phyloP scores from a whole-genome alignment of 2,113 vertebrate genomes.

The Ictidomys tridecemlineatus region DNA sequence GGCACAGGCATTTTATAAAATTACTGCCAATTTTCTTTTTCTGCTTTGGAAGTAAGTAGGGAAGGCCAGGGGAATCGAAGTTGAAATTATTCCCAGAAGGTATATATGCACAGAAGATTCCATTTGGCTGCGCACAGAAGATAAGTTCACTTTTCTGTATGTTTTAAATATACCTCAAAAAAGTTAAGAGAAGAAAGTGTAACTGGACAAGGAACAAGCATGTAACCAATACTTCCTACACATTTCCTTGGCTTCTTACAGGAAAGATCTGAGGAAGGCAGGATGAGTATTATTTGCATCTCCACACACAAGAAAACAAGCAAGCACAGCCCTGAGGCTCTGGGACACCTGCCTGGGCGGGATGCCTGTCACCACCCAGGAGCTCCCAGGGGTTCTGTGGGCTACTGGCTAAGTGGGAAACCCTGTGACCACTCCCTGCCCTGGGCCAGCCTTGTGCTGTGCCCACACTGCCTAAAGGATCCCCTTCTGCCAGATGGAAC shows the following conservation, averaged over 20 bases:
- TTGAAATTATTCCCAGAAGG: not conserved
- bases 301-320: not conserved
- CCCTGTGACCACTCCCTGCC: not conserved
- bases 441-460: not conserved
- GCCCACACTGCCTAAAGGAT: not conserved
- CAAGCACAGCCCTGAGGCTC: not conserved
- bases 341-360: not conserved
- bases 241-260: slow-evolving; percentile 1
- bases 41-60: not conserved
- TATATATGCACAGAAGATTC: not conserved
- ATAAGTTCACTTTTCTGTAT: not conserved
- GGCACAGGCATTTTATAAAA: not conserved
- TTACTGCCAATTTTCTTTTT: not conserved
- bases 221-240: not conserved
- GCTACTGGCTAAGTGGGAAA: not conserved
- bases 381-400: not conserved
- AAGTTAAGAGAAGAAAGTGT: not conserved
- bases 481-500: too few species aligned
- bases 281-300: not conserved
- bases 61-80: not conserved
- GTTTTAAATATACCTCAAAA: slow-evolving; percentile 37
- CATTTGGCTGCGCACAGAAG: not conserved
- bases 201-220: not conserved
- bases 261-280: not conserved
- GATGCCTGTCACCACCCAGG: not conserved